Evolutionary conservation across 2,888 invertebrate genomes (phyloP).

Genomic region (Neria commutata): DNA sequence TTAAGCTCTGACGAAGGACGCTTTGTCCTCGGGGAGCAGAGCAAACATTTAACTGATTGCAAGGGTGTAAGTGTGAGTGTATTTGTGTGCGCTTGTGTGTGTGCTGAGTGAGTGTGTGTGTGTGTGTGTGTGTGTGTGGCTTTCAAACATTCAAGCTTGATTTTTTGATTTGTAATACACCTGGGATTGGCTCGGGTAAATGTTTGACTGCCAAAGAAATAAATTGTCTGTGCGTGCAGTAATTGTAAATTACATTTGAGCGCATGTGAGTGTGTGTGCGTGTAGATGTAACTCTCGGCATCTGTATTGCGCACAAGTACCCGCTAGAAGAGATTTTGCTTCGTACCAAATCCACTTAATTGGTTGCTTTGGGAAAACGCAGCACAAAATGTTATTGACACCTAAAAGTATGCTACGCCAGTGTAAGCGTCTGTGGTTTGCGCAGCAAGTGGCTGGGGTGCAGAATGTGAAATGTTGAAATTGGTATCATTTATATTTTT

Average conservation of each 20-base stretch:
- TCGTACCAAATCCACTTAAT: constrained; percentile 20
- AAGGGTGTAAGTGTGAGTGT: constrained; percentile 46
- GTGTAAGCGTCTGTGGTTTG: too few species aligned
- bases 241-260: constrained; percentile 56
- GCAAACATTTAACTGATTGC: constrained; percentile 56
- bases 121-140: constrained; percentile 7
- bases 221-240: constrained; percentile 60
- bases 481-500: too few species aligned
- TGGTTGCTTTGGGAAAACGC: constrained; percentile 25
- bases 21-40: constrained; percentile 38
- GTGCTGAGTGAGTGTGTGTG: constrained; percentile 2
- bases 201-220: constrained; percentile 47
- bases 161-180: constrained; percentile 60
- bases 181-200: constrained; percentile 46
- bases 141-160: constrained; percentile 33
- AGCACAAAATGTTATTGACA: constrained; percentile 18
- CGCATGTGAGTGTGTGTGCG: background rate
- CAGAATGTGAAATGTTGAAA: too few species aligned
- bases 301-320: too few species aligned
- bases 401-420: constrained; percentile 23
- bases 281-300: too few species aligned
- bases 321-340: background rate
- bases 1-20: too few species aligned
- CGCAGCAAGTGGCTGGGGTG: too few species aligned
- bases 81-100: constrained; percentile 2